Evolutionary conservation across 2,113 vertebrate species (phyloP).

Genomic region (Ibidorhyncha struthersii): DNA sequence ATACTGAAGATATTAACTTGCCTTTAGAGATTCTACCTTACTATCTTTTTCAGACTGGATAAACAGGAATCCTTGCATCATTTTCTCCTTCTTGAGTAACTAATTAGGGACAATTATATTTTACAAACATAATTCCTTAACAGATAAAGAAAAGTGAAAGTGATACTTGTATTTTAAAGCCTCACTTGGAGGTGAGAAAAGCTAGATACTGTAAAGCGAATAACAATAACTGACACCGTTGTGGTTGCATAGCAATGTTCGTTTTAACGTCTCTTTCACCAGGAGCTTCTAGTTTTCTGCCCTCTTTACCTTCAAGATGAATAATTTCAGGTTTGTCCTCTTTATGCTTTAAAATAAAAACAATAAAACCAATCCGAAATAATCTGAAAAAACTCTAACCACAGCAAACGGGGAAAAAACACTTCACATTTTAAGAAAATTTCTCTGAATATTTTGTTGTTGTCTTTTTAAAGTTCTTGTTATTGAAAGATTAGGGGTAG

Average conservation of each 20-base stretch:
- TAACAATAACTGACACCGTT: background rate
- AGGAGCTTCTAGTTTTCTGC: background rate
- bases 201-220: background rate
- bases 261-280: background rate
- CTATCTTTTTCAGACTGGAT: background rate
- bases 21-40: background rate
- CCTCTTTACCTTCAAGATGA: background rate
- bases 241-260: background rate
- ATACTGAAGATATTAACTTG: background rate
- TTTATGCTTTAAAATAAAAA: background rate
- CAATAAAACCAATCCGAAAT: background rate
- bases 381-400: background rate
- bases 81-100: slow-evolving; percentile 12
- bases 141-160: background rate
- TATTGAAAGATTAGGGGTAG: background rate
- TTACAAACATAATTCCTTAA: background rate
- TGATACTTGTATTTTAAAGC: background rate
- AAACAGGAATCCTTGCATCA: slow-evolving; percentile 33
- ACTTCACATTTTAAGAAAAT: background rate
- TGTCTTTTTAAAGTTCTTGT: background rate
- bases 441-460: background rate
- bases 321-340: background rate
- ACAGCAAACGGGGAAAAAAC: background rate
- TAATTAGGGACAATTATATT: slow-evolving; percentile 12
- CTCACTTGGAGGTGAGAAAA: background rate